These are phyloP conservation scores for Argopecten irradians DNA, from an alignment of 1,140 invertebrate genomes.

Conservation along the genomic window DNA sequence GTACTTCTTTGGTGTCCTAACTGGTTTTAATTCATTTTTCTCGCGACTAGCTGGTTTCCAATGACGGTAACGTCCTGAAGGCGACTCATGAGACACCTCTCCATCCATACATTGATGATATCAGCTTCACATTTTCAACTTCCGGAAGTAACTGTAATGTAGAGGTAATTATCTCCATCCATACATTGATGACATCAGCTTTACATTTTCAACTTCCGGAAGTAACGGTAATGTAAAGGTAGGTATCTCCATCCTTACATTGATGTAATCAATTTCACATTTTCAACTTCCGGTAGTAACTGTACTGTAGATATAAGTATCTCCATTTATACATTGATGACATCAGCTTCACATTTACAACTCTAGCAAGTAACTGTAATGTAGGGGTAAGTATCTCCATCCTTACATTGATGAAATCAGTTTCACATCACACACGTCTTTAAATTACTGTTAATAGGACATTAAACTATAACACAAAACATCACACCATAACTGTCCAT, in stretches of 20 bases:
- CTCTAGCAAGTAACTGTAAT: conserved; percentile 57
- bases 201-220: conserved; percentile 64
- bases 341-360: conserved; percentile 71
- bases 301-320: conserved; percentile 71
- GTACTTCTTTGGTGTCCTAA: no score
- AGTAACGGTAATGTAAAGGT: conserved; percentile 69
- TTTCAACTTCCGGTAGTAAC: conserved; percentile 47
- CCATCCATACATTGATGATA: conserved; percentile 72
- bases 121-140: conserved; percentile 70
- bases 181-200: conserved; percentile 63
- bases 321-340: conserved; percentile 47
- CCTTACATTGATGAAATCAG: neutral
- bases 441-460: no score
- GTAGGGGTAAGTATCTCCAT: conserved; percentile 63
- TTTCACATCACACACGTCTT: no score
- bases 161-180: conserved; percentile 55
- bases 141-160: conserved; percentile 66
- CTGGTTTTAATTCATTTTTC: no score
- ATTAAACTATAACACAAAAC: no score
- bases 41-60: neutral
- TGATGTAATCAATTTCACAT: conserved; percentile 71
- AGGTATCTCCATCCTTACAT: conserved; percentile 27
- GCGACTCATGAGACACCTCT: conserved; percentile 75
- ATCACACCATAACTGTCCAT: no score
- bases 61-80: conserved; percentile 54